Percentiles rank a stretch among this genome's conserved stretches.
phyloP scores from a whole-genome alignment of 2,797 vertebrate species.

The Adrianichthys oophorus region DNA sequence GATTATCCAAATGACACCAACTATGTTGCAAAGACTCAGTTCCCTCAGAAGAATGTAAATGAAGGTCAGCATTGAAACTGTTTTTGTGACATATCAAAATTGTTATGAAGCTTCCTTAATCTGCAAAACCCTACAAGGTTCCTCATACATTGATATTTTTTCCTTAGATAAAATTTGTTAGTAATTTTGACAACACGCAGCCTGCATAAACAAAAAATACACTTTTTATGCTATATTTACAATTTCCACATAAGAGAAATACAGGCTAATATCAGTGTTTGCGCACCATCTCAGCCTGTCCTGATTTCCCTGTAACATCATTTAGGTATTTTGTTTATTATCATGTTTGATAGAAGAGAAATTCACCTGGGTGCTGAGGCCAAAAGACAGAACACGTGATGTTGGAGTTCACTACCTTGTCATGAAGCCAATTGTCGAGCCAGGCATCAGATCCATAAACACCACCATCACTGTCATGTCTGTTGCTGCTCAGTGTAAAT shows the following conservation, averaged over 20 bases:
- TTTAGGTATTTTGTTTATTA: constrained; percentile 3
- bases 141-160: neutral
- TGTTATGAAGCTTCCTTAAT: neutral
- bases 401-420: constrained; percentile 84
- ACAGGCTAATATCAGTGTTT: too few species aligned
- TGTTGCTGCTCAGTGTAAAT: constrained; percentile 89
- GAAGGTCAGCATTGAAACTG: constrained; percentile 52
- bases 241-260: too few species aligned
- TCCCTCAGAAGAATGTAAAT: constrained; percentile 71
- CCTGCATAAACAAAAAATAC: too few species aligned
- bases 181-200: too few species aligned
- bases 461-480: constrained; percentile 80
- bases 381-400: constrained; percentile 77
- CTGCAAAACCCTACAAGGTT: neutral
- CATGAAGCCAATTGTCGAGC: constrained; percentile 75
- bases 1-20: constrained; percentile 82
- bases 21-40: constrained; percentile 74
- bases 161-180: neutral
- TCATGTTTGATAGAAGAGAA: constrained; percentile 73
- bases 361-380: constrained; percentile 88
- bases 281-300: too few species aligned
- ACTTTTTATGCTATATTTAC: too few species aligned
- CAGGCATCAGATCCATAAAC: constrained; percentile 73
- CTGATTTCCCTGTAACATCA: neutral
- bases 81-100: neutral